phyloP scores from a whole-genome alignment of 2,113 vertebrate species.

The Cheilinus undulatus region DNA sequence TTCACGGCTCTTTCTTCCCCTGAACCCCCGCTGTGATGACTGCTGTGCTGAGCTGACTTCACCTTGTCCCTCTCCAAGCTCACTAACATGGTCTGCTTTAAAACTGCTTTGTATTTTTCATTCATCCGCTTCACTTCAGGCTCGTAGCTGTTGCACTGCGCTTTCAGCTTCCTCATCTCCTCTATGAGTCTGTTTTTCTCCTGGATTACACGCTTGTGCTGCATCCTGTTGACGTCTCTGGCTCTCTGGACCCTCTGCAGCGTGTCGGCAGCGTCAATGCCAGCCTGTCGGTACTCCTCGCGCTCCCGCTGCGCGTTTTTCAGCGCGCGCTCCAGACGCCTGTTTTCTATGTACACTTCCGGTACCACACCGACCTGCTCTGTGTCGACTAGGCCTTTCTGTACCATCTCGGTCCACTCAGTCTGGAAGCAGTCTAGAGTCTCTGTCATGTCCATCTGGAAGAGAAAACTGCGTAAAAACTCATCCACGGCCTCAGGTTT shows the following conservation, averaged over 20 bases:
- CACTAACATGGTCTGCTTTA: constrained; percentile 87
- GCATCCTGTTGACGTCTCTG: constrained; percentile 88
- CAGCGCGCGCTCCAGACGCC: constrained; percentile 85
- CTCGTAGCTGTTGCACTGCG: constrained; percentile 87
- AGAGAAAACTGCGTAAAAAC: constrained; percentile 92
- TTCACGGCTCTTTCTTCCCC: background rate
- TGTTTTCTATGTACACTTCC: constrained; percentile 83
- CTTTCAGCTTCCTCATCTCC: constrained; percentile 88
- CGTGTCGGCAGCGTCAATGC: constrained; percentile 80
- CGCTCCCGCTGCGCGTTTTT: constrained; percentile 82
- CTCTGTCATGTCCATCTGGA: constrained; percentile 88
- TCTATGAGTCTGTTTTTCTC: constrained; percentile 88
- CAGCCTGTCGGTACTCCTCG: constrained; percentile 81
- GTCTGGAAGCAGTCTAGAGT: constrained; percentile 92
- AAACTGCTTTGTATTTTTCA: constrained; percentile 86
- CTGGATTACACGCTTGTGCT: constrained; percentile 86
- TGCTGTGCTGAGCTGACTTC: constrained; percentile 49
- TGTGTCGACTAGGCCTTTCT: constrained; percentile 82
- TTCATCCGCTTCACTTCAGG: constrained; percentile 83
- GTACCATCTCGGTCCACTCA: constrained; percentile 90
- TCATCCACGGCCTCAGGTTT: constrained; percentile 85
- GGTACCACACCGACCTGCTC: constrained; percentile 77
- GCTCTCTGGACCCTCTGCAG: constrained; percentile 85
- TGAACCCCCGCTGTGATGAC: background rate
- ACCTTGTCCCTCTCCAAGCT: constrained; percentile 87